Percentiles rank a stretch among this genome's conserved stretches.
Conservation (phyloP, 2,888 invertebrate species). For the Aphodius sticticus region DNA sequence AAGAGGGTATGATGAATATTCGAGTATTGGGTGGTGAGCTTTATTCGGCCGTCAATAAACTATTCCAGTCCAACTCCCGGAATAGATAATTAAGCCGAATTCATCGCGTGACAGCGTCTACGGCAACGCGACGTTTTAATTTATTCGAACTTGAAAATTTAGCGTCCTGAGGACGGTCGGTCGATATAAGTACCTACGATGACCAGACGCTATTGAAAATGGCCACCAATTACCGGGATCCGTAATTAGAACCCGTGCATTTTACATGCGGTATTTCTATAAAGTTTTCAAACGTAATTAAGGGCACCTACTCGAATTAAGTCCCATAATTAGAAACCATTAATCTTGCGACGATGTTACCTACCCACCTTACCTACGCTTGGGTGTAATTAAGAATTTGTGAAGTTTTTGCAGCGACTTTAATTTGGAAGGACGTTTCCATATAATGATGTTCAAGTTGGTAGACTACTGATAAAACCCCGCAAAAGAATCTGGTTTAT, state of each 20-base stretch:
- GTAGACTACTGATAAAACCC: neutral
- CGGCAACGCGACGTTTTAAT: slow-evolving; percentile 17
- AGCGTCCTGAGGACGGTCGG: neutral
- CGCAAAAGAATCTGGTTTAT: neutral
- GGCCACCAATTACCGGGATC: slow-evolving; percentile 22
- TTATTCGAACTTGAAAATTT: slow-evolving; percentile 9
- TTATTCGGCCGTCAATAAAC: slow-evolving; percentile 11
- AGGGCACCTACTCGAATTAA: slow-evolving; percentile 19
- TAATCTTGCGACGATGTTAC: slow-evolving; percentile 17
- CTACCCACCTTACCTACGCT: neutral
- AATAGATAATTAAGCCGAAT: slow-evolving; percentile 22
- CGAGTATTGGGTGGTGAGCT: slow-evolving; percentile 16
- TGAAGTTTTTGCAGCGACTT: slow-evolving; percentile 20
- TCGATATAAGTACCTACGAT: slow-evolving; percentile 19
- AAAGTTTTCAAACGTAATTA: slow-evolving; percentile 26
- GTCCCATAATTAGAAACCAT: slow-evolving; percentile 21
- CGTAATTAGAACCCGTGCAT: slow-evolving; percentile 21
- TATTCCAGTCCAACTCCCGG: slow-evolving; percentile 11
- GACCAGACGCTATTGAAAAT: slow-evolving; percentile 23
- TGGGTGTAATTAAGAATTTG: slow-evolving; percentile 21
- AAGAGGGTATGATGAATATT: slow-evolving; percentile 6
- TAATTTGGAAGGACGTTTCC: slow-evolving; percentile 15
- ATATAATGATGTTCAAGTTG: neutral
- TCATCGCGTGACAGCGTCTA: slow-evolving; percentile 15
- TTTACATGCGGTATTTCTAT: slow-evolving; percentile 22